Base-by-base conservation (phyloP, 2,888 invertebrate genomes). In the Sialis fuliginosa region DNA sequence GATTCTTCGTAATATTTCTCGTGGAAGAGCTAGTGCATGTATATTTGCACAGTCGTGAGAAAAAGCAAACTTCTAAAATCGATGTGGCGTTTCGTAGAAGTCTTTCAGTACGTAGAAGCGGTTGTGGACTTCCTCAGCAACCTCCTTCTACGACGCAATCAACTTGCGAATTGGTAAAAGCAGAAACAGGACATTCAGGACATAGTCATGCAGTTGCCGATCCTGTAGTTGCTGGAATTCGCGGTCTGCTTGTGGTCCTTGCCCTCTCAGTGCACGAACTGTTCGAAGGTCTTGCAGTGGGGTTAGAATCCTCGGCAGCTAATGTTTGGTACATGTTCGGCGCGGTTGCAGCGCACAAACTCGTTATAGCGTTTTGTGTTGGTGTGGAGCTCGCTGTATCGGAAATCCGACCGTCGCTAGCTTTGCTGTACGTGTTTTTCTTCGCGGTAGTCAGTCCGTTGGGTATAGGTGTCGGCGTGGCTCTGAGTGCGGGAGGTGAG, bases 321-420 rank as follows among this genome's bases (percentile, higher is more conserved):
- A 71, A 70, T 13, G 78, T 80, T 6, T 81, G 79, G 72, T 86
- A 86, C 61, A 82, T 90, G 78, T 80, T 88, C 58, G 84, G 77
- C 5, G 89, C 88, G 0, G 79, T 90, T 1, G 77, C 84, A 1
- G 83, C 85, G 0, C 90, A 90, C 62, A 90, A 90, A 62, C 69
- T 88, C 42, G 87, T 90, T 30, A 79, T 90, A 50, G 86, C 88
- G 0, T 89, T 90, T 62, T 90, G 89, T 60, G 83, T 90, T 46
- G 89, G 89, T 4, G 78, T 89, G 37, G 88, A 90, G 60, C 64
- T 90, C 42, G 76, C 86, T 41, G 77, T 82, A 31, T 77, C 78
- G 1, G 74, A 75, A 41, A 81, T 84, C 0, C 77, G 74, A 54
- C 69, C 70, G 6, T 63, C 69, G 52, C 61, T 85, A 34, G 68